These are phyloP conservation scores for Mus minutoides DNA, from an alignment of 2,797 vertebrate species.

Conservation along the genomic window DNA sequence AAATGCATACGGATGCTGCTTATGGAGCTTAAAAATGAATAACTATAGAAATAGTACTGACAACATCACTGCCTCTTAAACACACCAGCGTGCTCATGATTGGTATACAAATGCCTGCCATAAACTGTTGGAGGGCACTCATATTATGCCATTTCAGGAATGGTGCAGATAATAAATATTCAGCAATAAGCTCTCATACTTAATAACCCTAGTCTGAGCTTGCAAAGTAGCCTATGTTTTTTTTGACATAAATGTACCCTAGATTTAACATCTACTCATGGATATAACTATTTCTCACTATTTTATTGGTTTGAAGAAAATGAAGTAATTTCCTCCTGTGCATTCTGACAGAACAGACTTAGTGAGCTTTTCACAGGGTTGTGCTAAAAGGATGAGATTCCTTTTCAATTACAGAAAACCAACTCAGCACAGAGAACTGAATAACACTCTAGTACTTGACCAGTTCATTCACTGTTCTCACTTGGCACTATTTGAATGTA, in stretches of 20 bases:
- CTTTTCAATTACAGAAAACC: neutral
- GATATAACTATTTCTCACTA: constrained; percentile 63
- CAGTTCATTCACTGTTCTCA: no score
- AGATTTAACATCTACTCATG: constrained; percentile 69
- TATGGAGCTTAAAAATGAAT: neutral
- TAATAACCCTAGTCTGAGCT: constrained; percentile 40
- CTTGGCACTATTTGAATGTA: neutral
- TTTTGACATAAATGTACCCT: constrained; percentile 33
- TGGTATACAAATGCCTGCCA: constrained; percentile 40
- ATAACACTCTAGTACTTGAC: neutral
- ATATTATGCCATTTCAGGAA: constrained; percentile 33
- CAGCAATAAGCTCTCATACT: constrained; percentile 58
- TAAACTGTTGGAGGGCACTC: constrained; percentile 41
- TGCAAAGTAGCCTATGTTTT: constrained; percentile 56
- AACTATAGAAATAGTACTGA: neutral
- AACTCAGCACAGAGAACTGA: neutral
- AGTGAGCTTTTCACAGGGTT: neutral
- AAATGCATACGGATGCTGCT: neutral
- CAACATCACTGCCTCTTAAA: neutral
- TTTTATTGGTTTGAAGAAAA: constrained; percentile 58
- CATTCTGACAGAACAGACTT: constrained; percentile 13
- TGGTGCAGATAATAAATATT: constrained; percentile 47
- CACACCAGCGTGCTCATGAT: neutral
- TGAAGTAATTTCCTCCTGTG: constrained; percentile 32
- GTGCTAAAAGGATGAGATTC: neutral